These are phyloP conservation scores for Neopelma chrysocephalum DNA, from an alignment of 2,797 vertebrate species.

Conservation along the genomic window DNA sequence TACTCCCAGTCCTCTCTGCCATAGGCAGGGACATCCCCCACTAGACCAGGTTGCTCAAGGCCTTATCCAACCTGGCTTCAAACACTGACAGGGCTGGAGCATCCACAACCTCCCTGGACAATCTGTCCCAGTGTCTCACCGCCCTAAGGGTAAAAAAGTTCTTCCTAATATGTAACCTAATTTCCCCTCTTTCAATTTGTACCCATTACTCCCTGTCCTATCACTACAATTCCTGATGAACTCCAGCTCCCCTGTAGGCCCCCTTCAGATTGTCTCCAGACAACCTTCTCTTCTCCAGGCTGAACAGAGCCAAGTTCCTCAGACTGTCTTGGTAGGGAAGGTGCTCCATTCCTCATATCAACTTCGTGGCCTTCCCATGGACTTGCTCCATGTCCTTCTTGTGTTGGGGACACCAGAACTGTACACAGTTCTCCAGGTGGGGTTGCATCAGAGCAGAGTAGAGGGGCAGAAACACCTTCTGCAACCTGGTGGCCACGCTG, in stretches of 20 bases:
- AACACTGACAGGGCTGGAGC: neutral
- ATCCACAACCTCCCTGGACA: neutral
- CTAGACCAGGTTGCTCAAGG: neutral
- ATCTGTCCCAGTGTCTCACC: neutral
- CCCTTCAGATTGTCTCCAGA: accelerated
- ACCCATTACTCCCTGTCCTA: neutral
- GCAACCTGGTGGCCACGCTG: neutral
- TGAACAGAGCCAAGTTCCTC: neutral
- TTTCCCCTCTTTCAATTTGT: neutral
- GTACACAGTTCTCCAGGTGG: neutral
- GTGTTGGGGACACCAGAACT: neutral
- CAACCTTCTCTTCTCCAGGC: neutral
- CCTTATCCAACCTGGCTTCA: too few relatives aligned
- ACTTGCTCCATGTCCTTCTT: neutral
- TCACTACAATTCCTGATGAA: accelerated
- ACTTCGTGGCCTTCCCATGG: accelerated
- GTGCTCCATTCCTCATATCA: neutral
- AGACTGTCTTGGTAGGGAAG: neutral
- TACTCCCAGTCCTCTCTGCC: neutral
- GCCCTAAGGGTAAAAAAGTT: neutral
- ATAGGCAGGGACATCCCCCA: neutral
- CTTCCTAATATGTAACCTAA: neutral
- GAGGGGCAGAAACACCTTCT: neutral
- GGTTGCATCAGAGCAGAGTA: neutral
- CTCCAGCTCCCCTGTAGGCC: neutral